A percentile compares a stretch with the other conserved stretches of the same genome.
Conservation (phyloP, 2,113 vertebrate species). For the Aegithalos caudatus region DNA sequence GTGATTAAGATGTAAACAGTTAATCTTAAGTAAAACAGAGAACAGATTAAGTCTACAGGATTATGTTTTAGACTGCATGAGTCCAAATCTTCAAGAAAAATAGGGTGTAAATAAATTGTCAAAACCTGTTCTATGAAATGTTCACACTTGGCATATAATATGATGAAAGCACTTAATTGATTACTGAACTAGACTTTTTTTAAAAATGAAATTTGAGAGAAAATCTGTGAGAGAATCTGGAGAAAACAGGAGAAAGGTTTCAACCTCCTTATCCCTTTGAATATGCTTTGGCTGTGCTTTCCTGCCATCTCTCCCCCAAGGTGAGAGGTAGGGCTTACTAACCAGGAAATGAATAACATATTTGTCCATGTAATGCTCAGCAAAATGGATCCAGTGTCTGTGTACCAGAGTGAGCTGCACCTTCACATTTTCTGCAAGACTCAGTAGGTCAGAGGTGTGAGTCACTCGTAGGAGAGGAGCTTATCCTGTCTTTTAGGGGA, state of each 20-base stretch:
- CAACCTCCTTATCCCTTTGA: neutral
- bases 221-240: neutral
- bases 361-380: neutral
- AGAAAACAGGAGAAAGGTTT: neutral
- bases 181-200: neutral
- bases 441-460: neutral
- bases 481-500: neutral
- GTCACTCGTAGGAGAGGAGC: neutral
- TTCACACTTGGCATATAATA: neutral
- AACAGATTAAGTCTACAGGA: neutral
- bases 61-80: neutral
- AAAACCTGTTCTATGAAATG: neutral
- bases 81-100: neutral
- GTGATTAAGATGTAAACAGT: neutral
- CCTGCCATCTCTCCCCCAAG: neutral
- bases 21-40: neutral
- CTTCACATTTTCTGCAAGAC: neutral
- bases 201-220: neutral
- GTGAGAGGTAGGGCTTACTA: neutral
- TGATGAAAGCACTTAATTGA: neutral
- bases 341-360: neutral
- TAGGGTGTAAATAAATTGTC: neutral
- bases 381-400: neutral
- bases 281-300: neutral
- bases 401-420: neutral